Base-by-base conservation (phyloP, 2,113 vertebrate genomes). In the Ursus arctos region DNA sequence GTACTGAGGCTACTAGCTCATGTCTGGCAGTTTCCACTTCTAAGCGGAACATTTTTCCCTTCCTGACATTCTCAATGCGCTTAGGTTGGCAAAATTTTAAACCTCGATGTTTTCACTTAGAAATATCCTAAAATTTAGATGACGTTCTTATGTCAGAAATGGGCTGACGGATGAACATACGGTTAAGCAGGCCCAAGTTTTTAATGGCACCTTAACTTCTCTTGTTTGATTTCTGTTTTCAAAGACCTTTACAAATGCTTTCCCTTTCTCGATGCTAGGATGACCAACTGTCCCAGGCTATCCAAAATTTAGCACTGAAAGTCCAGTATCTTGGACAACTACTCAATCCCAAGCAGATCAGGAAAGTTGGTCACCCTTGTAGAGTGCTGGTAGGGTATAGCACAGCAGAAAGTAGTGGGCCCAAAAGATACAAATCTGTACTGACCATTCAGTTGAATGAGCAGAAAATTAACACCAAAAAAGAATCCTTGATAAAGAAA, bases 221-320 rank as follows among this genome's bases (percentile, higher is more conserved):
- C 40, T 22, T 63, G 36, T 51, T 97, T 81, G 36, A 63, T 83
- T 11, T 96, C 26, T 24, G 8, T 85, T 96, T 81, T 85, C 24
- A 76, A 81, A 84, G 18, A 28, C 16, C 0, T 87, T 79, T 61
- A 19, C 6, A 43, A 13, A 55, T 88, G 26, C 28, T 76, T 93
- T 80, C 8, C 95, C 13, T 72, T 85, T 84, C 12, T 94, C 14
- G 36, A 8, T 26, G 2, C 1, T 22, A 67, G 19, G 8, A 13
- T 91, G 31, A 84, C 31, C 33, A 72, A 31, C 14, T 31, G 3
- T 95, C 16, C 24, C 40, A 94, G 36, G 63, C 22, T 59, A 11
- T 79, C 15, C n/a, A 74, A 43, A 63, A 65, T 61, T 33, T 33
- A 74, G 6, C 40, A 36, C 16, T 61, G 49, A 28, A 86, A 69